Evolutionary conservation across 2,113 vertebrate genomes (phyloP).

Genomic region (Cyprinus carpio): DNA sequence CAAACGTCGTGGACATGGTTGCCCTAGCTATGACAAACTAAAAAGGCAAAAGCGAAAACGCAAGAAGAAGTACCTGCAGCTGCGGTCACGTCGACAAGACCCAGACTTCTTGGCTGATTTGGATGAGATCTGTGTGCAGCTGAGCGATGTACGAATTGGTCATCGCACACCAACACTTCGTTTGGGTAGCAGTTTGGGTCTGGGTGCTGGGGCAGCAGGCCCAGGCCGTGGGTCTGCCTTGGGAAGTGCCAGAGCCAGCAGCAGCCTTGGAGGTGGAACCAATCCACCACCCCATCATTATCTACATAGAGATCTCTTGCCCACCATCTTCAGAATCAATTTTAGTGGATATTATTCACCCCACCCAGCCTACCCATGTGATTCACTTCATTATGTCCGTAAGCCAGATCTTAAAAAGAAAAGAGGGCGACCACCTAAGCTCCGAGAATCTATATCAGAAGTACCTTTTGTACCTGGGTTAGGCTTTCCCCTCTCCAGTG

Average conservation of each 20-base stretch:
- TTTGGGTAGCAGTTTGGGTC: conserved; percentile 67
- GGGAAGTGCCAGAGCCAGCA: conserved; percentile 61
- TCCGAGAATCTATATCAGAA: conserved; percentile 95
- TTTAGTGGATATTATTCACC: conserved; percentile 96
- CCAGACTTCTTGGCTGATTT: conserved; percentile 92
- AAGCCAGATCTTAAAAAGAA: conserved; percentile 94
- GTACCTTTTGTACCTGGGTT: conserved; percentile 96
- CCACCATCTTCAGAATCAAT: conserved; percentile 90
- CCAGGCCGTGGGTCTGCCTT: conserved; percentile 62
- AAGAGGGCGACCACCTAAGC: conserved; percentile 92
- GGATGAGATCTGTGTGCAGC: conserved; percentile 87
- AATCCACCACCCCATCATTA: conserved; percentile 88
- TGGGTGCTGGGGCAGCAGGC: conserved; percentile 58
- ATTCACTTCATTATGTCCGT: conserved; percentile 94
- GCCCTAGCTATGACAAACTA: conserved; percentile 91
- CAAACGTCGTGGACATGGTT: conserved; percentile 90
- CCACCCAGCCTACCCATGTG: conserved; percentile 83
- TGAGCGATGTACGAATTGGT: conserved; percentile 92
- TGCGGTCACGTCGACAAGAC: conserved; percentile 87
- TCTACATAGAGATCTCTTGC: conserved; percentile 90
- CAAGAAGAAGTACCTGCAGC: conserved; percentile 96
- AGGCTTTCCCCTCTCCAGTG: conserved; percentile 87
- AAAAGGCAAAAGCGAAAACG: conserved; percentile 97
- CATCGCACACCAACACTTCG: conserved; percentile 83
- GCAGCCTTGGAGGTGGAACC: conserved; percentile 64